Evolutionary conservation across 2,888 invertebrate species (phyloP).

Genomic region (Tolmerus cingulatus): DNA sequence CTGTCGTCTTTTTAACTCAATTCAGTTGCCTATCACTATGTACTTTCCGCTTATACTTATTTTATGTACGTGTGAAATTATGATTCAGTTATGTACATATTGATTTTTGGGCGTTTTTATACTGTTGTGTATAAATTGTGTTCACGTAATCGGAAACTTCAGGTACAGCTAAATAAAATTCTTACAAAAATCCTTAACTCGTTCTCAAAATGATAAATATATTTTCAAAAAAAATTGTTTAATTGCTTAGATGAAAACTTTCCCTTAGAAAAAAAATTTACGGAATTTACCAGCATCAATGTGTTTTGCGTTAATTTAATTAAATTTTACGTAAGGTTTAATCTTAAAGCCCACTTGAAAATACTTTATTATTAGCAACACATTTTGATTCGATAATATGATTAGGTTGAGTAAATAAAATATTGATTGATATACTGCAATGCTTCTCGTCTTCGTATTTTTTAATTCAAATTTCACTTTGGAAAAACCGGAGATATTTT

Average conservation of each 20-base stretch:
- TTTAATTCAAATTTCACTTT: neutral
- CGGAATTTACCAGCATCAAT: too few relatives aligned
- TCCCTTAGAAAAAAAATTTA: too few relatives aligned
- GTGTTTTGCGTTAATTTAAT: neutral
- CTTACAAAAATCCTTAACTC: too few relatives aligned
- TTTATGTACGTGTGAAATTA: neutral
- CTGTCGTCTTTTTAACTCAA: neutral
- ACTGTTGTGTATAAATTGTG: neutral
- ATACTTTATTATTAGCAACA: neutral
- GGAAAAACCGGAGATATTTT: neutral
- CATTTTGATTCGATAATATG: neutral
- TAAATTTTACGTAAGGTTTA: neutral
- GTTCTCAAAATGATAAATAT: neutral
- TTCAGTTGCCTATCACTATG: neutral
- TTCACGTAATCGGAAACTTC: neutral
- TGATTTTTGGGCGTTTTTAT: neutral
- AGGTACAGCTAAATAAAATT: neutral
- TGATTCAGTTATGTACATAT: neutral
- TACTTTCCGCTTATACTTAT: neutral
- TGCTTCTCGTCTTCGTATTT: too few relatives aligned
- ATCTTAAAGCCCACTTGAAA: neutral
- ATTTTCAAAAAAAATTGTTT: neutral
- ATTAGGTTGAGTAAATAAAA: neutral
- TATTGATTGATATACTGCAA: neutral
- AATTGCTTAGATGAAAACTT: neutral